A percentile compares a stretch with the other conserved stretches of the same genome.
Evolutionary conservation across 2,888 invertebrate species (phyloP).

Genomic region (Leptura quadrifasciata): DNA sequence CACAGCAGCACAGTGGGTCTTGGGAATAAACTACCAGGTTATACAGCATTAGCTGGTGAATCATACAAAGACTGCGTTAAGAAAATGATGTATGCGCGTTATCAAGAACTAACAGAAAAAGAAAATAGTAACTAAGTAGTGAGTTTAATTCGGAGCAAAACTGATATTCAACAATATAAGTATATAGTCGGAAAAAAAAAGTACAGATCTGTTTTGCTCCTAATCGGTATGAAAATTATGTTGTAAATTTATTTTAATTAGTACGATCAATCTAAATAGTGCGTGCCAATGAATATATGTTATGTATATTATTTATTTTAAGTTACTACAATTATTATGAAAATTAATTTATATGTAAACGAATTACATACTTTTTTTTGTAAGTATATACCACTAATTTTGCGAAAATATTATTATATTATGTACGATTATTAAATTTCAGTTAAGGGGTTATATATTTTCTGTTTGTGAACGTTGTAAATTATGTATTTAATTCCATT

Average conservation of each 20-base stretch:
- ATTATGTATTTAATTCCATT: constrained; percentile 32
- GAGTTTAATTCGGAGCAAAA: not conserved
- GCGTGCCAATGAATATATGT: constrained; percentile 27
- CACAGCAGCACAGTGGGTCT: constrained; percentile 84
- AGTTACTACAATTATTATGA: not conserved
- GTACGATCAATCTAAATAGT: not conserved
- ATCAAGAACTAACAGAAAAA: constrained; percentile 85
- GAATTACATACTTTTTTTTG: not conserved
- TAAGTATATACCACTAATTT: not conserved
- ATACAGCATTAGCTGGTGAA: constrained; percentile 87
- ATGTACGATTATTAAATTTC: not conserved
- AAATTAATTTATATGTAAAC: not conserved
- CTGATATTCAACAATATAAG: not conserved
- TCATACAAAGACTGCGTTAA: constrained; percentile 93
- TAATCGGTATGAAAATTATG: not conserved
- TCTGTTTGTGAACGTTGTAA: not conserved
- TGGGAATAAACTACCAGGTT: constrained; percentile 87
- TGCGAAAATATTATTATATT: not conserved
- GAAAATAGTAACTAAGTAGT: constrained; percentile 67
- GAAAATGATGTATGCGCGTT: constrained; percentile 91
- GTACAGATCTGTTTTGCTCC: constrained; percentile 1
- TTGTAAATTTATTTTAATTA: constrained; percentile 31
- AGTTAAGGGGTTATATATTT: not conserved
- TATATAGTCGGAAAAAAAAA: not conserved
- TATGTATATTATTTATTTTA: not conserved